phyloP scores from a whole-genome alignment of 2,113 vertebrate genomes.

The Artemisiospiza belli region DNA sequence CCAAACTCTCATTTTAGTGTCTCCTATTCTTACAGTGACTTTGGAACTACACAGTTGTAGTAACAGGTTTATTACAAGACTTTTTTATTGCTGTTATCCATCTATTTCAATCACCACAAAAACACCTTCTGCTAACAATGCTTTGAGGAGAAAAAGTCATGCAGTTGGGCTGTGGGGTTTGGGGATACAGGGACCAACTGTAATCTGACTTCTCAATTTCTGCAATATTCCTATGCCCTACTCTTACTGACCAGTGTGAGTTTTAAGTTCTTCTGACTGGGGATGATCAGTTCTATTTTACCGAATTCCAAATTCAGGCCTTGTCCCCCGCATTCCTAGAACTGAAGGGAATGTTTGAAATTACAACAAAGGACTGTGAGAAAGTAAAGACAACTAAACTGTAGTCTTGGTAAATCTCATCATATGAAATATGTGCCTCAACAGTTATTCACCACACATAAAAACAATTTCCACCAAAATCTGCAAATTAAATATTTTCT shows the following conservation, averaged over 20 bases:
- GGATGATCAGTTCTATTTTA: neutral
- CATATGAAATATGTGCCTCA: neutral
- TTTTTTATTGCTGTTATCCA: neutral
- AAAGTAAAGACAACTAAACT: neutral
- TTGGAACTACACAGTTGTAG: neutral
- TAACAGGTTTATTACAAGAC: neutral
- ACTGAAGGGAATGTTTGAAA: neutral
- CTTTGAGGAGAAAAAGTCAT: neutral
- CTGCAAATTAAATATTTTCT: neutral
- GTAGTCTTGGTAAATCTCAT: neutral
- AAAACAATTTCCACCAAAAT: neutral
- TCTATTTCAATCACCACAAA: neutral
- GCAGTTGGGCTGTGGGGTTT: neutral
- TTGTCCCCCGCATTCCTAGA: neutral
- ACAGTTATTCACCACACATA: neutral
- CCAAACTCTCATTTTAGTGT: neutral
- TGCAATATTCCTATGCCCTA: neutral
- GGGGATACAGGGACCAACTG: neutral
- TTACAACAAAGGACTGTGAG: neutral
- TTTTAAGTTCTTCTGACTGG: neutral
- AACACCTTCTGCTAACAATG: neutral
- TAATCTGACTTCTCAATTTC: neutral
- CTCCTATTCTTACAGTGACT: neutral
- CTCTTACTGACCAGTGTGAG: neutral
- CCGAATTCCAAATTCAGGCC: neutral